Evolutionary conservation across 2,113 vertebrate genomes (phyloP), one percentile per base, ranked within the genome.

Genomic region (Spheniscus mendiculus): DNA sequence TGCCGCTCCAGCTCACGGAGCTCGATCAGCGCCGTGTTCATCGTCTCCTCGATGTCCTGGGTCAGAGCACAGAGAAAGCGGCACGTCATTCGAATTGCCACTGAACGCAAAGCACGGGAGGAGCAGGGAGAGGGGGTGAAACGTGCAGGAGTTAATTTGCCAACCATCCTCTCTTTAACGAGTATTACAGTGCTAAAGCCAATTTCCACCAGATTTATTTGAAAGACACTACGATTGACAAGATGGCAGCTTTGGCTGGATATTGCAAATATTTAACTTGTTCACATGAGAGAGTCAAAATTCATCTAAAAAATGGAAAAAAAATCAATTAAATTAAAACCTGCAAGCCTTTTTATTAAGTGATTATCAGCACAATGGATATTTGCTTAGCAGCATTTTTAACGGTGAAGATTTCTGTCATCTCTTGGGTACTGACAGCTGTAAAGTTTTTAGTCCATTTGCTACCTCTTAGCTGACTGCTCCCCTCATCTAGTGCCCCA

Each of bases 31-130:
- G 99, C 99, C 0, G 99, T 99, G 98, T 99, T 99, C 99, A 99
- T 99, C 0, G 99, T 99, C 97, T 99, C 99, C 91, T 99, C 99
- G 50, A 99, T 99, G 98, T 99, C 99, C 99, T 99, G 97, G 55
- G 91, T 45, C 82, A 88, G 70, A 89, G 84, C 66, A 95, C 78
- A 91, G 59, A 96, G 83, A 91, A 11, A 94, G 95, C 3, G 50
- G 65, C 80, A 50, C 2, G 4, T 93, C 74, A 93, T 18, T 72
- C 1, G 0, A 10, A 2, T 21, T 50, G 69, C 87, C 72, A 83
- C 70, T 9, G 27, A 90, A 73, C 3, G 5, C 42, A 47, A 38
- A 66, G 63, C 8, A n/a, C 20, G 32, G 16, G 27, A 84, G 27
- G 25, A 36, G 30, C 20, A 56, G 56, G 27, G 38, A 13, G 40